Base-by-base conservation (phyloP, 2,888 invertebrate species). In the Eupithecia vulgata region DNA sequence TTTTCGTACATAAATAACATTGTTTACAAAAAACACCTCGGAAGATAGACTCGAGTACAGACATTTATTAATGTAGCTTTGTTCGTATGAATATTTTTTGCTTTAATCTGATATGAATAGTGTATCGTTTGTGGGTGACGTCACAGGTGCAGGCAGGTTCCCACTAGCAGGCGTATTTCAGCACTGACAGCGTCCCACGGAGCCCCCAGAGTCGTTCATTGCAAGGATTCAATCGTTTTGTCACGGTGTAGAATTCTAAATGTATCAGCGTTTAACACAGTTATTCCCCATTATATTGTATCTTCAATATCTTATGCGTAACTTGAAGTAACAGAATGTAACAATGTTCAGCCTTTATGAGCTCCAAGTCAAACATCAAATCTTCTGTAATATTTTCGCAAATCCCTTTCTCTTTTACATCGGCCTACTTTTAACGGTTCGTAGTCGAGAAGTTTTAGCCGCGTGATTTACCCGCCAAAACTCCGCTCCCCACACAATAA, bases 91-190 rank as follows among this genome's bases (percentile, higher is more conserved):
- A n/a, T n/a, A 3, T 30, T 30, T 30, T 30, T 30, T 30, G 30
- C 30, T 30, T 30, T 3, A 30, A n/a, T n/a, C n/a, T n/a, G n/a
- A 3, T 42, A 15, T 42, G 13, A 17, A 45, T 0, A 21, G 48
- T 21, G 21, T 52, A 30, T 37, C 70, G 68, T 70, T 68, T 59
- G 13, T 73, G 12, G 8, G 73, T 76, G 48, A 57, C 61, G 34
- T 73, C 78, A 30, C n/a, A 52, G 52, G 12, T 10, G n/a, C 7
- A 52, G n/a, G 12, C 59, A n/a, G 45, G 37, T 77, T 70, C 45
- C 67, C 71, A 71, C 73, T 72, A 67, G 34, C 62, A 15, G 4
- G 45, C 72, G 71, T 71, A 73, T 70, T 74, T 77, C 42, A 80
- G 80, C 17, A 45, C 45, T 6, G 45, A 7, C 17, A 7, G 45